Evolutionary conservation across 1,140 invertebrate species (phyloP), one percentile per base, ranked within the genome.

Genomic region (Cepaea nemoralis): DNA sequence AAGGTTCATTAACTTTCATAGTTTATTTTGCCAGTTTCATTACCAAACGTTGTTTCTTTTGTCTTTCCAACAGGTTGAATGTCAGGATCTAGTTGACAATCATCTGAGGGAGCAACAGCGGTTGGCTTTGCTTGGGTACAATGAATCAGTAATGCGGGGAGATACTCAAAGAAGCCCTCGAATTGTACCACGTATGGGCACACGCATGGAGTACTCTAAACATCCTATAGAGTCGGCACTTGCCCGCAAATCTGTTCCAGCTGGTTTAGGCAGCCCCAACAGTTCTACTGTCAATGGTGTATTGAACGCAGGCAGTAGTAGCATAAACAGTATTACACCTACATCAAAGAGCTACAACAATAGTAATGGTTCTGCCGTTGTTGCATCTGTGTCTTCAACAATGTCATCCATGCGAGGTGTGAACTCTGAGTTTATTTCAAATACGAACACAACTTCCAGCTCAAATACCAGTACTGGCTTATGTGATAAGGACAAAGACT

Each of bases 161-260:
- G 86, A 86, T 79, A 79, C 83, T 59, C 85, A 87, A 39, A 85
- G 87, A 50, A 89, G 88, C 83, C 90, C 89, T 14, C 85, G 89
- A 27, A 88, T 90, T 85, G 89, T 92, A 45, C 91, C 91, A 10
- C 83, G 90, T 24, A 91, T 91, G 91, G 91, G 91, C 27, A 95
- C 90, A 92, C 94, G 88, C 85, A 88, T 85, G 78, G 90, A 92
- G n/a, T 93, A 92, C 6, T 80, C 87, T 35, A 89, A 88, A 81
- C 86, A 90, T 35, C 69, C 78, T 12, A 40, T 19, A 69, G 77
- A 78, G 33, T 50, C 78, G 37, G 78, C 67, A n/a, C 66, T 70
- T n/a, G 67, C 33, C 78, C 35, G 76, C 31, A 79, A 79, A 48
- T 42, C 77, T 24, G 77, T 12, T 39, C 19, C 50, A 22, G 48